Percentiles rank a stretch among this genome's conserved stretches.
Evolutionary conservation across 1,140 invertebrate species (phyloP).

Genomic region (Trissolcus basalis): DNA sequence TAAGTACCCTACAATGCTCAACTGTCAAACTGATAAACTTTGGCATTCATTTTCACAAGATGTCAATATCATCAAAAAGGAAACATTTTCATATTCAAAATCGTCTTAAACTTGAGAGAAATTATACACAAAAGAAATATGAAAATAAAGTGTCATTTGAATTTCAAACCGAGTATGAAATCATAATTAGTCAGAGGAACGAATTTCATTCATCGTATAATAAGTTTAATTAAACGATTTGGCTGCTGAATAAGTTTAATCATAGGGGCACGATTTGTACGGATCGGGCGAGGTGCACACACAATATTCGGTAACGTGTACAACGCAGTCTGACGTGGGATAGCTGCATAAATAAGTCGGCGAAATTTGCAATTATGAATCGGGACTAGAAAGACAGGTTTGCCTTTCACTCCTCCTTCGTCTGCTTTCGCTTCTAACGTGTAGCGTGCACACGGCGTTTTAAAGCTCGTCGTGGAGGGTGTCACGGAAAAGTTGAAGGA

Average conservation of each 20-base stretch:
- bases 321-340: constrained; percentile 34
- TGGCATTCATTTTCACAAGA: constrained; percentile 5
- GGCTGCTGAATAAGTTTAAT: constrained; percentile 45
- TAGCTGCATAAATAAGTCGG: constrained; percentile 75
- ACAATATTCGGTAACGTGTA: constrained; percentile 47
- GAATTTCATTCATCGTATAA: constrained; percentile 23
- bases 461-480: constrained; percentile 58
- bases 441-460: constrained; percentile 58
- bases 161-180: neutral
- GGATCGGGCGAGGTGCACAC: constrained; percentile 43
- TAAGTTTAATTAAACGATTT: constrained; percentile 41
- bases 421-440: constrained; percentile 51
- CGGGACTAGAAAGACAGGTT: constrained; percentile 74
- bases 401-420: constrained; percentile 59
- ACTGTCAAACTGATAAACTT: constrained; percentile 51
- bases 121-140: too few species aligned
- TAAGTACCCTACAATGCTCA: constrained; percentile 35
- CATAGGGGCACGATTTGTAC: constrained; percentile 27
- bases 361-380: constrained; percentile 78
- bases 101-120: too few species aligned
- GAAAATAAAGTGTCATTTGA: neutral
- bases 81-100: too few species aligned
- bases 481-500: constrained; percentile 76
- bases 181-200: neutral
- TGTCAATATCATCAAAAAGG: too few species aligned